Conservation (phyloP, 2,113 vertebrate genomes). For the Antechinus flavipes region DNA sequence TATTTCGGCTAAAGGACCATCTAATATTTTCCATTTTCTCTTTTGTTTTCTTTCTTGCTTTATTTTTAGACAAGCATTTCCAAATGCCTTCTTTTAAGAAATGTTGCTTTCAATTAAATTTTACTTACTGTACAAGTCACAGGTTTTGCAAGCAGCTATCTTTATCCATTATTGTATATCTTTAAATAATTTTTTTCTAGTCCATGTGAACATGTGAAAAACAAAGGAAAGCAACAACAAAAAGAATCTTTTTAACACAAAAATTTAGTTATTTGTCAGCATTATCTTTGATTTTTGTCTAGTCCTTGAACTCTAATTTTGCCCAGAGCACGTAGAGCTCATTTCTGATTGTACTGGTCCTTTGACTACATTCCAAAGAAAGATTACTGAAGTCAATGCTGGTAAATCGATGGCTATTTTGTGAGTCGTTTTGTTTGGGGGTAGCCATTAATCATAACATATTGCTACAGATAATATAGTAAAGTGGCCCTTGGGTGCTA, state of each 20-base stretch:
- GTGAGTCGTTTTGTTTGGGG: not conserved
- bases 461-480: not conserved
- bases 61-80: constrained; percentile 55
- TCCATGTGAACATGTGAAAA: not conserved
- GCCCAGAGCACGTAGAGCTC: not conserved
- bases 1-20: constrained; percentile 46
- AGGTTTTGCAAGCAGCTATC: not conserved
- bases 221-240: not conserved
- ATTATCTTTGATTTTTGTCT: not conserved
- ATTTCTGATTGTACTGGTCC: not conserved
- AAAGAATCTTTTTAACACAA: not conserved
- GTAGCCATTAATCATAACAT: not conserved
- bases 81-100: constrained; percentile 23
- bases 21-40: constrained; percentile 42
- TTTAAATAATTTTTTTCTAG: not conserved
- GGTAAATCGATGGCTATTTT: not conserved
- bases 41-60: constrained; percentile 38
- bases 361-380: not conserved
- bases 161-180: not conserved
- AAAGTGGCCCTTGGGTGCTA: not conserved
- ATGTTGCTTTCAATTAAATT: constrained; percentile 23
- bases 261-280: not conserved
- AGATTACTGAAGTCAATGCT: not conserved
- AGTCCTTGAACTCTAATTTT: not conserved
- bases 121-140: constrained; percentile 25